Conservation (phyloP, 2,888 invertebrate species). For the Pyrrhosoma nymphula region DNA sequence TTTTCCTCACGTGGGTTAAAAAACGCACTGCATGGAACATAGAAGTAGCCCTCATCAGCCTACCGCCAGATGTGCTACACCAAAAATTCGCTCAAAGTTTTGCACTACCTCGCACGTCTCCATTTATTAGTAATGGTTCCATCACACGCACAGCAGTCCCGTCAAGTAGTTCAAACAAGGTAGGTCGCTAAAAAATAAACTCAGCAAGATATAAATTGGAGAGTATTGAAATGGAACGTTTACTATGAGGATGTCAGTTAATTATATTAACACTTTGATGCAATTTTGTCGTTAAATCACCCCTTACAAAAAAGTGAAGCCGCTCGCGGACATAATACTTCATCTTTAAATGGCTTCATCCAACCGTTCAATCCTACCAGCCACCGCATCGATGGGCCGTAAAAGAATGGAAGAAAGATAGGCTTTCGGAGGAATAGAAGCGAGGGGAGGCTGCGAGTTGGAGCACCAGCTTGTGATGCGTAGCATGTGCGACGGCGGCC, state of each 20-base stretch:
- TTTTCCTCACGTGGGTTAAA: too few species aligned
- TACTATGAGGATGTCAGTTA: background rate
- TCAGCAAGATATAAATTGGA: background rate
- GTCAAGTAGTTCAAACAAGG: too few species aligned
- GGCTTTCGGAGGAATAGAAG: background rate
- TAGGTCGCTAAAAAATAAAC: too few species aligned
- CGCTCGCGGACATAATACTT: background rate
- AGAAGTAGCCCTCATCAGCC: too few species aligned
- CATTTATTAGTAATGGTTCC: too few species aligned
- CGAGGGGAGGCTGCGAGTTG: background rate
- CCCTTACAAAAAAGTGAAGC: background rate
- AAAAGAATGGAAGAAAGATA: background rate
- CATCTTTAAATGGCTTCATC: background rate
- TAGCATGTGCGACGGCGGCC: constrained; percentile 8
- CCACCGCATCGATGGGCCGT: background rate
- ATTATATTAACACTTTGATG: background rate
- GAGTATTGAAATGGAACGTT: background rate
- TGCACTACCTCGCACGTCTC: too few species aligned
- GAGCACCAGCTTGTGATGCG: background rate
- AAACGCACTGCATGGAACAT: too few species aligned
- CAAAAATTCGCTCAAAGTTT: too few species aligned
- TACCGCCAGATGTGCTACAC: too few species aligned
- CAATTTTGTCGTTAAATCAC: background rate
- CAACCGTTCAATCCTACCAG: background rate
- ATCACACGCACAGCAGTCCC: too few species aligned